These are phyloP conservation scores for Rhinogobio ventralis DNA, from an alignment of 2,797 vertebrate species.

Conservation along the genomic window DNA sequence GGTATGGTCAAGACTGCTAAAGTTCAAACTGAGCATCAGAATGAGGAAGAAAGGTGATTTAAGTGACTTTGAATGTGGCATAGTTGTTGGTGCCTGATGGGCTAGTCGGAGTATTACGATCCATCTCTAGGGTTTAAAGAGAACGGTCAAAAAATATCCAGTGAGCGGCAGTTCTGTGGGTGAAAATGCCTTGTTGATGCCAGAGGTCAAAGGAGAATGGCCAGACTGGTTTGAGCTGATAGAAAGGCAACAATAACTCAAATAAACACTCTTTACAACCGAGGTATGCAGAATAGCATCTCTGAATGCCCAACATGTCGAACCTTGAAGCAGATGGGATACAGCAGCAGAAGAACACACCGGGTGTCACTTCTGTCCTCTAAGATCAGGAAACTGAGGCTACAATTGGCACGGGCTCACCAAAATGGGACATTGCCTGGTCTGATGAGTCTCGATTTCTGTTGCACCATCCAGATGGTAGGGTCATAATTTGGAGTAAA, in stretches of 20 bases:
- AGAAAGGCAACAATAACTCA: conserved; percentile 6
- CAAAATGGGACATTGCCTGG: no score
- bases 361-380: no score
- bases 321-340: no score
- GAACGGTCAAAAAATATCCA: conserved; percentile 36
- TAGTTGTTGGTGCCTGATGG: no score
- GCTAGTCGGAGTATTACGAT: no score
- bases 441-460: no score
- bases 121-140: neutral
- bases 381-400: no score
- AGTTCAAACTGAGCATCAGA: neutral
- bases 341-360: neutral
- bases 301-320: neutral
- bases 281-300: neutral
- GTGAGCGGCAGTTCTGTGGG: conserved; percentile 50
- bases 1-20: neutral
- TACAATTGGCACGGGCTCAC: no score
- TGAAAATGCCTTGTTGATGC: conserved; percentile 58
- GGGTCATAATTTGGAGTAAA: no score
- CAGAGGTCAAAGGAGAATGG: conserved; percentile 59
- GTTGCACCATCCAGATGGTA: no score
- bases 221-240: conserved; percentile 51
- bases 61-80: no score
- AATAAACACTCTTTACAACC: neutral
- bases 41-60: no score